Percentiles rank a stretch among this genome's conserved stretches.
These are phyloP conservation scores for Pyrgus malvae DNA, from an alignment of 2,888 invertebrate genomes.

Conservation along the genomic window DNA sequence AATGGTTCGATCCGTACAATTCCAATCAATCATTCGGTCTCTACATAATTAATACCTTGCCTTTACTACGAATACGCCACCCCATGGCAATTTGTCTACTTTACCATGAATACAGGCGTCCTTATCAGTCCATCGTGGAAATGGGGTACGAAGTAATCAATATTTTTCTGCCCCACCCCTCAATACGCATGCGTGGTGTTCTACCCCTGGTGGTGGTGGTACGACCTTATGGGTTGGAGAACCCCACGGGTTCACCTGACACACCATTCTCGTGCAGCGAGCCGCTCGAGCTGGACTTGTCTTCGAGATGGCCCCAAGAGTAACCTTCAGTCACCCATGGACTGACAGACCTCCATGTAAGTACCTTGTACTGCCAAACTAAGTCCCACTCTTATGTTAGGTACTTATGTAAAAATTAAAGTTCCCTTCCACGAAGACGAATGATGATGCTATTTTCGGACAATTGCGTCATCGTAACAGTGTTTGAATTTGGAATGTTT, in stretches of 20 bases:
- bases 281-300: slow-evolving; percentile 15
- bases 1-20: slow-evolving; percentile 44
- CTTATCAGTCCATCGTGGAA: slow-evolving; percentile 73
- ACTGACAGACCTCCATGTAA: slow-evolving; percentile 41
- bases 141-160: slow-evolving; percentile 72
- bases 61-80: slow-evolving; percentile 50
- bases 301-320: slow-evolving; percentile 10
- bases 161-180: slow-evolving; percentile 68
- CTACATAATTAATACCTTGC: slow-evolving; percentile 74
- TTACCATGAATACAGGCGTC: slow-evolving; percentile 55
- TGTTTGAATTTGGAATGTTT: slow-evolving; percentile 2
- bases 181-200: slow-evolving; percentile 70
- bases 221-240: slow-evolving; percentile 57
- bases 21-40: slow-evolving; percentile 69
- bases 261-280: slow-evolving; percentile 59
- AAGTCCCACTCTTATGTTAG: neutral
- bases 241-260: slow-evolving; percentile 54
- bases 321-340: slow-evolving; percentile 26
- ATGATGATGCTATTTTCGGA: neutral
- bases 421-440: neutral
- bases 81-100: slow-evolving; percentile 65
- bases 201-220: slow-evolving; percentile 68
- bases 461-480: slow-evolving; percentile 8
- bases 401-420: neutral
- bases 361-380: slow-evolving; percentile 28